phyloP scores from a whole-genome alignment of 2,888 invertebrate species.

The Hoplodrina ambigua region DNA sequence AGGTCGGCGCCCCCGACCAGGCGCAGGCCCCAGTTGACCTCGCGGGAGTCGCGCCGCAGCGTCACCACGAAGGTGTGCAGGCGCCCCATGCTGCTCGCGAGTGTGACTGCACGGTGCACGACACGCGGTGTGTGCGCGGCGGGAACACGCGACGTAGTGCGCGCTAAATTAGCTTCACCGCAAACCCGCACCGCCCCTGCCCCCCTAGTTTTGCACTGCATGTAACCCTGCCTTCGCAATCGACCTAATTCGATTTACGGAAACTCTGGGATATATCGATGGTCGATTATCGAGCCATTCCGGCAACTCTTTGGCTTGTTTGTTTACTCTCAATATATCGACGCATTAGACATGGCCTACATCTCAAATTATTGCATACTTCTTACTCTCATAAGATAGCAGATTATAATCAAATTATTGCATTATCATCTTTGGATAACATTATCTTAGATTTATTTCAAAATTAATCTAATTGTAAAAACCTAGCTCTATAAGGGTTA shows the following conservation, averaged over 20 bases:
- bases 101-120: conserved; percentile 76
- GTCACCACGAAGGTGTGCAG: conserved; percentile 94
- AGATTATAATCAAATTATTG: not conserved
- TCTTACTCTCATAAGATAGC: not conserved
- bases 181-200: conserved; percentile 78
- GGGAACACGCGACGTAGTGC: conserved; percentile 86
- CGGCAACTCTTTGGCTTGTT: conserved; percentile 66
- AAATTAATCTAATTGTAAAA: not conserved
- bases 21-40: conserved; percentile 96
- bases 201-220: conserved; percentile 75
- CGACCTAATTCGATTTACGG: conserved; percentile 86
- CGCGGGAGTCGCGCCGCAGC: conserved; percentile 93
- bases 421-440: not conserved
- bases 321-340: conserved; percentile 65
- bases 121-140: conserved; percentile 81
- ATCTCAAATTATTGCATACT: conserved; percentile 36
- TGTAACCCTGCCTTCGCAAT: conserved; percentile 84
- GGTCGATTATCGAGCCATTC: conserved; percentile 49
- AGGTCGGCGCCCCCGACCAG: conserved; percentile 96
- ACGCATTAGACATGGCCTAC: conserved; percentile 66
- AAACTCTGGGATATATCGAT: conserved; percentile 77
- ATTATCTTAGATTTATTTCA: not conserved
- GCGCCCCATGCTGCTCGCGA: conserved; percentile 90
- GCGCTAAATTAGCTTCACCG: conserved; percentile 84
- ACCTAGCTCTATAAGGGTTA: conserved; percentile 13